These are phyloP conservation scores for Notothenia rossii DNA, from an alignment of 2,113 vertebrate genomes.

Conservation along the genomic window DNA sequence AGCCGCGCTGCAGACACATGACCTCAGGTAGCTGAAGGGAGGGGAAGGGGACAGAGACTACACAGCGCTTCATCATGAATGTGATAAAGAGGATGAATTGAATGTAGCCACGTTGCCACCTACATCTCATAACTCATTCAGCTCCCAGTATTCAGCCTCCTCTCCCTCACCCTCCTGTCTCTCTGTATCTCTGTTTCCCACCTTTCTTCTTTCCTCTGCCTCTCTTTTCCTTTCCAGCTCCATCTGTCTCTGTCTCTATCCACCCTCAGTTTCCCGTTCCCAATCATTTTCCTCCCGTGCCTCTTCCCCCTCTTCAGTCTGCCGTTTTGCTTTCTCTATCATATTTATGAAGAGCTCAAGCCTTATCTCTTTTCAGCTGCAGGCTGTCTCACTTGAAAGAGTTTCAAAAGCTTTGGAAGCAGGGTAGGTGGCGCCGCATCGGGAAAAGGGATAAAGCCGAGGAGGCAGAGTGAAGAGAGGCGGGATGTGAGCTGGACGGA, in stretches of 20 bases:
- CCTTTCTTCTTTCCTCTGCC: constrained; percentile 19
- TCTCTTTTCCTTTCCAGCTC: constrained; percentile 8
- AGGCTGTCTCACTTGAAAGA: constrained; percentile 82
- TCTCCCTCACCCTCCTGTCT: constrained; percentile 1
- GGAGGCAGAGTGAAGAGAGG: constrained; percentile 40
- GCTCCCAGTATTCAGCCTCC: constrained; percentile 62
- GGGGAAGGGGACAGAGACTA: constrained; percentile 28
- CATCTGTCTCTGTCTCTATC: background rate
- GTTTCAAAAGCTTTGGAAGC: constrained; percentile 78
- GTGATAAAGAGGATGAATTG: constrained; percentile 72
- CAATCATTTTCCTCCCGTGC: background rate
- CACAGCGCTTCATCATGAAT: constrained; percentile 58
- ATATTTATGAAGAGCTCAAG: constrained; percentile 81
- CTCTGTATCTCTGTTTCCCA: constrained; percentile 5
- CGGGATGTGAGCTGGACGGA: constrained; percentile 61
- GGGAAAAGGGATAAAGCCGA: constrained; percentile 58
- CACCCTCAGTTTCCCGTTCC: background rate
- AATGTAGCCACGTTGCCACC: constrained; percentile 54
- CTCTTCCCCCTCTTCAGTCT: constrained; percentile 34
- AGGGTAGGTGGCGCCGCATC: constrained; percentile 70
- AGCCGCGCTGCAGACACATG: constrained; percentile 41
- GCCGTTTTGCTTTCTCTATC: constrained; percentile 71
- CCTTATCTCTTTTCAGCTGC: constrained; percentile 79
- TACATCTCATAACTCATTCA: constrained; percentile 73
- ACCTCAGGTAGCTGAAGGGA: constrained; percentile 50